Percentiles rank a stretch among this genome's conserved stretches.
Evolutionary conservation across 2,797 vertebrate genomes (phyloP).

Genomic region (Gymnocypris eckloni): DNA sequence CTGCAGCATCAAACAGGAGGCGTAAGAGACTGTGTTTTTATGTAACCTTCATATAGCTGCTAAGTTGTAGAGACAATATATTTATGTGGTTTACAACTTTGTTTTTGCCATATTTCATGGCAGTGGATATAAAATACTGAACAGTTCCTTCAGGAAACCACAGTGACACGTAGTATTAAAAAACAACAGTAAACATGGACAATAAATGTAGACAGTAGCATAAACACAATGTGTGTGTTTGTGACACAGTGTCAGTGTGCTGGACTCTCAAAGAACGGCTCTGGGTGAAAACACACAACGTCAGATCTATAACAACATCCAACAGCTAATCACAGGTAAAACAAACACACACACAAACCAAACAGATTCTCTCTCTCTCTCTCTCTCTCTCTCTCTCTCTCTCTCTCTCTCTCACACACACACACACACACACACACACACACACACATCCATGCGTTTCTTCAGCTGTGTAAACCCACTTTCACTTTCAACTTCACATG

Average conservation of each 20-base stretch:
- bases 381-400: too few relatives aligned
- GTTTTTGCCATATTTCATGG: too few relatives aligned
- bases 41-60: not conserved
- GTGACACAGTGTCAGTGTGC: conserved; percentile 60
- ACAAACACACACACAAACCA: not conserved
- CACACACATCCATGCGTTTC: not conserved
- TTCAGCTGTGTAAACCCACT: too few relatives aligned
- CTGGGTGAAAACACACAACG: conserved; percentile 61
- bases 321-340: conserved; percentile 63
- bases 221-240: conserved; percentile 8
- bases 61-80: not conserved
- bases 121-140: too few relatives aligned
- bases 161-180: not conserved
- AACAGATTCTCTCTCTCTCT: not conserved
- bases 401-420: too few relatives aligned
- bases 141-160: too few relatives aligned
- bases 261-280: conserved; percentile 59
- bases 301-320: conserved; percentile 64
- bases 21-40: conserved; percentile 60
- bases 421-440: not conserved
- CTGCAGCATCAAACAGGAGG: conserved; percentile 67
- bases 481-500: too few relatives aligned
- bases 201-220: not conserved
- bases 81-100: not conserved
- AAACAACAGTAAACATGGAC: not conserved